Evolutionary conservation across 2,888 invertebrate species (phyloP).

Genomic region (Drosophila yooni): DNA sequence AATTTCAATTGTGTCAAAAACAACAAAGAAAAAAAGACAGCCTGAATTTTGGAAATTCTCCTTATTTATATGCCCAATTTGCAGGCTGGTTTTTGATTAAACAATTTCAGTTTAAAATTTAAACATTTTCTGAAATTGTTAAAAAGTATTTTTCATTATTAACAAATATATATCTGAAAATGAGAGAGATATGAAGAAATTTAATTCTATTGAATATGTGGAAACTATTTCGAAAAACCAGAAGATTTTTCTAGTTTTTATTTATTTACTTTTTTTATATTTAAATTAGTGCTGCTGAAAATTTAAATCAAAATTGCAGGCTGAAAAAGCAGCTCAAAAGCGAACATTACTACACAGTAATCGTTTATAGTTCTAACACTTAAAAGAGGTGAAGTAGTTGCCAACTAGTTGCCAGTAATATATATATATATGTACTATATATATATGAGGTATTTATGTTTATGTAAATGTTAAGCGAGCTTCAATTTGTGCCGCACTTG

Average conservation of each 20-base stretch:
- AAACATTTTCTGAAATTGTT: background rate
- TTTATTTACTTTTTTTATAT: background rate
- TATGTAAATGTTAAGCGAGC: background rate
- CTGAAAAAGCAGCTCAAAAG: background rate
- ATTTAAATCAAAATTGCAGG: background rate
- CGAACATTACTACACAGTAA: background rate
- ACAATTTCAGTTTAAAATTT: too few relatives aligned
- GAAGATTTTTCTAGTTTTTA: background rate
- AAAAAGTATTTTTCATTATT: background rate
- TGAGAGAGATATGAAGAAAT: background rate
- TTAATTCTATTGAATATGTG: background rate
- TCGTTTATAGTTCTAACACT: background rate
- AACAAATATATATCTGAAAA: background rate
- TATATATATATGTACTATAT: background rate
- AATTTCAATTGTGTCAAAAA: background rate
- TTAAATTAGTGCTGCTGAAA: background rate
- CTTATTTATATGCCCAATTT: too few relatives aligned
- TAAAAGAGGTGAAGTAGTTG: conserved; percentile 1
- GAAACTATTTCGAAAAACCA: background rate
- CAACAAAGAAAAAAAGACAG: too few relatives aligned
- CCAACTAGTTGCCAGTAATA: background rate
- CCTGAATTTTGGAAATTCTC: too few relatives aligned
- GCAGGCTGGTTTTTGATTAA: too few relatives aligned
- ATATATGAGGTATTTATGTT: background rate
- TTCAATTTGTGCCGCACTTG: conserved; percentile 16